Evolutionary conservation across 2,113 vertebrate species (phyloP).

Genomic region (Rhea americana): DNA sequence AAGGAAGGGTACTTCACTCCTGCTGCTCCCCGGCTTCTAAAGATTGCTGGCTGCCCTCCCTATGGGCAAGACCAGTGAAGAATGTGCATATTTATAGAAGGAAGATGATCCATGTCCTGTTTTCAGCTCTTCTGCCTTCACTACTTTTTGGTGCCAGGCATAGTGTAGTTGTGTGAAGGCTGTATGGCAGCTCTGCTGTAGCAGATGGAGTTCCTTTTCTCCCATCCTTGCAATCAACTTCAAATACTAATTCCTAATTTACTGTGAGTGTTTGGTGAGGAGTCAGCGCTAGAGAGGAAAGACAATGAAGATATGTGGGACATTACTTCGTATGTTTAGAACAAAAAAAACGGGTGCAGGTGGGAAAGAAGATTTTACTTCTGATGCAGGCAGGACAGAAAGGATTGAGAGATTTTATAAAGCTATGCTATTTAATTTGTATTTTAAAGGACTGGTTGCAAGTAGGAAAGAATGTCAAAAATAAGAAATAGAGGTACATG

Average conservation of each 20-base stretch:
- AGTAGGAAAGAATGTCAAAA: background rate
- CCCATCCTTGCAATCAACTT: background rate
- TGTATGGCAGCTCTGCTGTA: background rate
- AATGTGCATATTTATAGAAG: background rate
- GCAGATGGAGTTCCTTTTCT: background rate
- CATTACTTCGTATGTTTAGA: background rate
- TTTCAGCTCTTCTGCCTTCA: background rate
- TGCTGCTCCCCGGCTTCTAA: background rate
- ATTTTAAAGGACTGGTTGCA: background rate
- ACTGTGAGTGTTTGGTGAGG: background rate
- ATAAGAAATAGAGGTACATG: accelerated
- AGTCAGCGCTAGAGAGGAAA: background rate
- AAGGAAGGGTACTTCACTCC: background rate
- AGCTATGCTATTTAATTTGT: background rate
- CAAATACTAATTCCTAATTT: background rate
- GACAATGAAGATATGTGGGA: background rate
- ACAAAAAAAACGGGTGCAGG: background rate
- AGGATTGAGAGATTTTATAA: background rate
- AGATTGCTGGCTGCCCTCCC: background rate
- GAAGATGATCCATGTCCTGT: background rate
- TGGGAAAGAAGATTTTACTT: background rate
- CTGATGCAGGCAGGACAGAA: background rate
- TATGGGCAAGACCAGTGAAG: background rate
- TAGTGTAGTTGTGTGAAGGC: background rate
- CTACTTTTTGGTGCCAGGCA: background rate